Base-by-base conservation (phyloP, 1,140 invertebrate genomes). In the Helicoverpa armigera region DNA sequence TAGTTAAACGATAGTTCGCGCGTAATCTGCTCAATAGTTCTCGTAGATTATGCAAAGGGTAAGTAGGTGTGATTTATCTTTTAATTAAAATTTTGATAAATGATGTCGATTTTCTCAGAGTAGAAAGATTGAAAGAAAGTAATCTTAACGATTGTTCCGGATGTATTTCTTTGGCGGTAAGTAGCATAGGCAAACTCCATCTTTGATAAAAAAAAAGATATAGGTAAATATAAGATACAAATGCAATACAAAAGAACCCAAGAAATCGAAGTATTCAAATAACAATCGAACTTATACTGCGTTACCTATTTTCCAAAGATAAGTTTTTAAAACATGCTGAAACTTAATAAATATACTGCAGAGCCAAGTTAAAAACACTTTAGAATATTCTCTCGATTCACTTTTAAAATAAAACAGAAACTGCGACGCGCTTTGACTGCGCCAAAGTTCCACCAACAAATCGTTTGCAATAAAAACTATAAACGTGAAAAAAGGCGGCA, bases 11-110 rank as follows among this genome's bases (percentile, higher is more conserved):
- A 67, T 54, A 77, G 61, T 77, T 67, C 75, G 2, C 5, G 53
- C n/a, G 61, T 77, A 70, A 79, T 79, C 77, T 60, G 16, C 31
- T 79, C 77, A 79, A 67, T 70, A 79, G 48, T 60, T 70, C 65
- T 31, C 53, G 11, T 50, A 56, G 58, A 67, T 73, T 58, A 58
- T 31, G 2, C 14, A 2, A 10, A 2, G 53, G 31, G 53, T n/a
- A 14, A 14, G 54, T 58, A n/a, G n/a, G 50, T 43, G n/a, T 73
- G 70, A 73, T 73, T 73, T 73, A 50, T 50, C 16, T 69, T 12
- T 50, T 50, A 50, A 69, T 69, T 69, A 50, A 23, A 10, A 1
- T 7, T 9, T 11, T 50, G 9, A 23, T 11, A 61, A 13, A 5
- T 13, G 29, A 3, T 35, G 35, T 35, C 35, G 3, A 35, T 35